phyloP scores from a whole-genome alignment of 2,113 vertebrate genomes.

The Phaethornis superciliosus region DNA sequence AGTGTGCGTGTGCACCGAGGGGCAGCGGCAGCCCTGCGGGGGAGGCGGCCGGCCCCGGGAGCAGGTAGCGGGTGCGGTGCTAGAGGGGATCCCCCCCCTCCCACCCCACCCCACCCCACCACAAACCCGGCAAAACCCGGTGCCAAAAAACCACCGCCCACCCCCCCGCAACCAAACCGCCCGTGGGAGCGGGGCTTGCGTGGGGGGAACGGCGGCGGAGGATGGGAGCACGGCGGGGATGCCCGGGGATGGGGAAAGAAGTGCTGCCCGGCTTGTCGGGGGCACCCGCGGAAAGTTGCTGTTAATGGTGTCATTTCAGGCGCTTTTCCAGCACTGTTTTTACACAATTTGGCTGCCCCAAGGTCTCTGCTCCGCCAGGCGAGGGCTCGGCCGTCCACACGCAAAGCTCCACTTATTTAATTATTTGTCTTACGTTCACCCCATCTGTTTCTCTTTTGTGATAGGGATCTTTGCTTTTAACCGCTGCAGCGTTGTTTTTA shows the following conservation, averaged over 20 bases:
- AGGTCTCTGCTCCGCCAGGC: constrained; percentile 43
- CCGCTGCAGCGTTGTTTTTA: background rate
- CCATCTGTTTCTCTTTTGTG: constrained; percentile 59
- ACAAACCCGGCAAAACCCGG: no score
- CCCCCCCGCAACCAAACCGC: no score
- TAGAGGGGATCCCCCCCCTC: background rate
- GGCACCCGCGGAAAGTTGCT: background rate
- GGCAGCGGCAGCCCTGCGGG: background rate
- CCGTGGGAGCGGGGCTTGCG: background rate
- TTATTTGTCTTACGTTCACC: constrained; percentile 1
- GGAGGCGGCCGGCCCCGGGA: background rate
- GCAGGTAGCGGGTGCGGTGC: background rate
- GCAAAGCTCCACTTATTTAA: constrained; percentile 31
- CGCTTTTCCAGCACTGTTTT: constrained; percentile 48
- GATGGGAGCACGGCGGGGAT: no score
- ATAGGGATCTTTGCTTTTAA: constrained; percentile 41
- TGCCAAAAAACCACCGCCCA: background rate
- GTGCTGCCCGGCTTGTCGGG: background rate
- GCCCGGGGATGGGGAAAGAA: background rate
- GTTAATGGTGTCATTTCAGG: constrained; percentile 43
- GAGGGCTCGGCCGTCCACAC: constrained; percentile 37
- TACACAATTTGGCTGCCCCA: constrained; percentile 44
- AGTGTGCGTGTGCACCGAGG: background rate
- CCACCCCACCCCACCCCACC: no score
- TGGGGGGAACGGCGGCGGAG: background rate